These are phyloP conservation scores for Epinephelus malabaricus DNA, from an alignment of 2,797 vertebrate species.

Conservation along the genomic window DNA sequence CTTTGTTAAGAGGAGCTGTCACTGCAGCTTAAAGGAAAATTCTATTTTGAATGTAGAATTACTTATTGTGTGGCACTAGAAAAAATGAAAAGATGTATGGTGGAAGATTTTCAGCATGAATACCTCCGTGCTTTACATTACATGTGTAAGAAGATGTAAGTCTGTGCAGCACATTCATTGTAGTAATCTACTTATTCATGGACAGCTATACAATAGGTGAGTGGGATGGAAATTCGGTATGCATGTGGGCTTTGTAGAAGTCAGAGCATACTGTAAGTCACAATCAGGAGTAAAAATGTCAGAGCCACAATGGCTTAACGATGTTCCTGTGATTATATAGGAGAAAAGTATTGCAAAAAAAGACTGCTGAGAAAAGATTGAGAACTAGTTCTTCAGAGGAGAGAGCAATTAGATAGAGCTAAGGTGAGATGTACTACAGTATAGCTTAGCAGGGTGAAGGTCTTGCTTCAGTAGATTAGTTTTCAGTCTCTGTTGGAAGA, in stretches of 20 bases:
- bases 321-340: conserved; percentile 13
- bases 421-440: conserved; percentile 4
- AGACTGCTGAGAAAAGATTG: not conserved
- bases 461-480: conserved; percentile 34
- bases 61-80: not conserved
- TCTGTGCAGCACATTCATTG: conserved; percentile 5
- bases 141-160: conserved; percentile 14
- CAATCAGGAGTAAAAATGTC: conserved; percentile 25
- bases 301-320: not conserved
- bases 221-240: conserved; percentile 8
- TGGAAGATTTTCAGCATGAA: conserved; percentile 11
- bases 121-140: not conserved
- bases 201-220: conserved; percentile 28
- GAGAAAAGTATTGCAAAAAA: not conserved
- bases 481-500: conserved; percentile 31
- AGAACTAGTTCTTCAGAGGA: not conserved
- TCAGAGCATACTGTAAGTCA: conserved; percentile 7
- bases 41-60: conserved; percentile 2
- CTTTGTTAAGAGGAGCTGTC: not conserved
- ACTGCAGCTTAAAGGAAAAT: not conserved
- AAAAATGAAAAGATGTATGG: conserved; percentile 3
- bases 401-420: conserved; percentile 38
- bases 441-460: conserved; percentile 27
- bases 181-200: conserved; percentile 23
- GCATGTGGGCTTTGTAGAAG: conserved; percentile 24